Base-by-base conservation (phyloP, 2,113 vertebrate genomes). In the Pachyramphus minor region DNA sequence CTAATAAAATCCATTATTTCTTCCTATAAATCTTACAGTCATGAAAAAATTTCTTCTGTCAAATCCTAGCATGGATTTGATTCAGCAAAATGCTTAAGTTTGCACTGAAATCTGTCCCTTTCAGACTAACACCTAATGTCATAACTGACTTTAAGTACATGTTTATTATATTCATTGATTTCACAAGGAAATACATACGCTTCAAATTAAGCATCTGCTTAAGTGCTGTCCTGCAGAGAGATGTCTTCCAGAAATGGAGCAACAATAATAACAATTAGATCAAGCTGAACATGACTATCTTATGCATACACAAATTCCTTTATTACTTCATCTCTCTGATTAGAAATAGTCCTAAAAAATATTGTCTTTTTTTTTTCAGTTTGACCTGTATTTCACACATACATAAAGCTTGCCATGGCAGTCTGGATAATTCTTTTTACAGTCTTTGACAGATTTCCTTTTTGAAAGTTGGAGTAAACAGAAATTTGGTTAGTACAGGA, bases 401-500 rank as follows among this genome's bases (percentile, higher is more conserved):
- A 21, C 11, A 19, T 64, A 72, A 87, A 87, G 1, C 15, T 86
- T 84, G 15, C 8, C 24, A 44, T 84, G 27, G 15, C 14, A 41
- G 28, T 14, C 30, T 63, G 63, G 42, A 77, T 74, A 74, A 90
- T 59, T 44, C 7, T 18, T 91, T 94, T 81, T 68, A 77, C 21
- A 68, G 41, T 67, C 28, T 4, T 12, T 95, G 83, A 92, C 55
- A 94, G 59, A 35, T 39, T 86, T 47, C 60, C 64, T 41, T 79
- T 90, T 68, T 90, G 58, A 96, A 93, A 93, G 15, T 37, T 68
- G 47, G 52, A 90, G 59, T 69, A 94, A 95, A 78, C 59, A 96
- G 67, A 83, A 84, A 90, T 96, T 94, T 89, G 93, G 82, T 96
- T 93, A 77, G 86, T 45, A 73, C 62, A 91, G 90, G 89, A 96